Evolutionary conservation across 2,888 invertebrate genomes (phyloP), one percentile per base, ranked within the genome.

Genomic region (Aphodius granarius): DNA sequence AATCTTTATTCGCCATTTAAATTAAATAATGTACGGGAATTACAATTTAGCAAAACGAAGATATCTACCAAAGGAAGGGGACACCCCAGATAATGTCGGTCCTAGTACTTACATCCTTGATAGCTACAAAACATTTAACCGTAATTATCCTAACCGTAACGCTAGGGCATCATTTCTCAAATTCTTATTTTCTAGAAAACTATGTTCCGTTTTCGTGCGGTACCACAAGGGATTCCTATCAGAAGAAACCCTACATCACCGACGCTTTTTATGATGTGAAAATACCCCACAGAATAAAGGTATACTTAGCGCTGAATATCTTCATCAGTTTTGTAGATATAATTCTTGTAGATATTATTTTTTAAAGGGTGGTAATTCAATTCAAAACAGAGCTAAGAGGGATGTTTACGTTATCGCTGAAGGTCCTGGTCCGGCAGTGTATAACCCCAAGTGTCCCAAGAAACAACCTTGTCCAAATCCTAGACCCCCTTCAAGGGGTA

Each of bases 371-470:
- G 84, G 84, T 21, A 76, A 80, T n/a, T 81, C 82, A 9, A 64
- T 81, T 22, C 73, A 75, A 72, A 82, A 82, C 72, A 82, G 23
- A 71, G 78, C 82, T 0, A 66, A 74, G 66, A 79, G 84, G 6
- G 81, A 81, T 20, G 75, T 78, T 1, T 78, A 80, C 73, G 72
- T 77, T 18, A 66, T 73, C 63, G 78, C 75, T 13, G 80, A 80
- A 71, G 78, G 78, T 66, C 83, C 84, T 4, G 81, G 82, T 65
- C 84, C 84, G 5, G 76, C 76, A 0, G 74, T 77, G 16, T 85
- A 85, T 74, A 76, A 81, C 77, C 79, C 82, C 3, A 79, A 81
- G 76, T 43, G 74, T 20, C 74, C 75, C 13, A 78, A 75, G 68
- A 78, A 75, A 23, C 75, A 75, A 72, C 78, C 77, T 17, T 62